Percentiles rank a stretch among this genome's conserved stretches.
Conservation (phyloP, 1,140 invertebrate species). For the Thalassaphorura encarpata region DNA sequence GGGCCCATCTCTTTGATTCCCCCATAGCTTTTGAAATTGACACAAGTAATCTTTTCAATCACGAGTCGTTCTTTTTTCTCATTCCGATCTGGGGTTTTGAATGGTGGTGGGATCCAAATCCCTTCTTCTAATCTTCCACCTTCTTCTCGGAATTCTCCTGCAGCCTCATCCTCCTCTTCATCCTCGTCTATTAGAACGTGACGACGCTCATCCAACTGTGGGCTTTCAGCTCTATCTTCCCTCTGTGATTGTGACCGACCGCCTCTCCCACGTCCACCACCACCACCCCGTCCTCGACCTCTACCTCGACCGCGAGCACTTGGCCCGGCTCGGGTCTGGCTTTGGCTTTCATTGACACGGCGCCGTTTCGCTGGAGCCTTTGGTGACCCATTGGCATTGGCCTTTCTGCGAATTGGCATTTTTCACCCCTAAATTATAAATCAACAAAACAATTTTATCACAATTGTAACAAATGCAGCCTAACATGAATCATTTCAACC, state of each 20-base stretch:
- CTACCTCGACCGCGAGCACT: neutral
- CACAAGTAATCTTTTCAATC: conserved; percentile 83
- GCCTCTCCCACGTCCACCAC: neutral
- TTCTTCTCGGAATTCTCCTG: conserved; percentile 28
- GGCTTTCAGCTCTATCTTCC: no score
- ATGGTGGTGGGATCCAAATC: conserved; percentile 78
- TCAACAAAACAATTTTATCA: no score
- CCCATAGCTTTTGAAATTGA: conserved; percentile 97
- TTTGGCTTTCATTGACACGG: no score
- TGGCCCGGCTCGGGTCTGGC: neutral
- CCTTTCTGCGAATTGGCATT: no score
- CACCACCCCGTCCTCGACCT: neutral
- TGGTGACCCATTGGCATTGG: no score
- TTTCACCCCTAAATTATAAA: no score
- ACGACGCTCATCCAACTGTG: no score
- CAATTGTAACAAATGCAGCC: no score
- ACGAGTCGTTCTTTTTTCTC: conserved; percentile 68
- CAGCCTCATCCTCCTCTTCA: conserved; percentile 40
- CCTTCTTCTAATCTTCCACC: conserved; percentile 51
- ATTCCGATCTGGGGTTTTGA: conserved; percentile 57
- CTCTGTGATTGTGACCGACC: neutral
- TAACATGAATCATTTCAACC: no score
- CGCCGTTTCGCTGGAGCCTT: no score
- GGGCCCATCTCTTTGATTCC: conserved; percentile 66
- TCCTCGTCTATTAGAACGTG: conserved; percentile 12